These are phyloP conservation scores for Chrysaora quinquecirrha DNA, from an alignment of 30 jellyfish, hydroid and myxozoan genomes.

Conservation along the genomic window DNA sequence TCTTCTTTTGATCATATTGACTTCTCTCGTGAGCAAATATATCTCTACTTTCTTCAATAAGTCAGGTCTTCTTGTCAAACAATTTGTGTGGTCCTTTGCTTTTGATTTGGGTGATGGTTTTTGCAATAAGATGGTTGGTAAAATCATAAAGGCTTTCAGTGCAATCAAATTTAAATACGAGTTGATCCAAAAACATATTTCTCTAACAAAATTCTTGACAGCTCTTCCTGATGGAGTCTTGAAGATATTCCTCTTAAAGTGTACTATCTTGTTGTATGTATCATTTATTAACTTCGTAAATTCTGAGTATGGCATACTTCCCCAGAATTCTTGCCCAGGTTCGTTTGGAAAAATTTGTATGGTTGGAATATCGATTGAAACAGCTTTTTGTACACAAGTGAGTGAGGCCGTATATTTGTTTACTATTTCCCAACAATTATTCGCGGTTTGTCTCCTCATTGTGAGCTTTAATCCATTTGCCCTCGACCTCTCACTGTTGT, in stretches of 20 bases:
- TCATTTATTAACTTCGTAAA: neutral
- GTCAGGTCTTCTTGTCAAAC: no score
- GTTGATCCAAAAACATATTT: neutral
- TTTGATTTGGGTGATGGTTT: neutral
- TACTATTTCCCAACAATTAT: neutral
- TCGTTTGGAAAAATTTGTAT: neutral
- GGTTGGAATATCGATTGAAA: neutral
- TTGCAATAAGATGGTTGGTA: neutral
- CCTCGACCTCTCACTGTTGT: neutral
- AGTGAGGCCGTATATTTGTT: neutral
- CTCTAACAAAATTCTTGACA: neutral
- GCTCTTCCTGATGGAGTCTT: neutral
- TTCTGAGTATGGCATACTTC: neutral
- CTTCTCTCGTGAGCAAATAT: neutral
- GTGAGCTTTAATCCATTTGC: neutral
- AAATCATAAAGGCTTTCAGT: neutral
- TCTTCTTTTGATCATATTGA: neutral
- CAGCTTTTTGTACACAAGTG: slow-evolving; percentile 1
- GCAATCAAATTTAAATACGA: neutral
- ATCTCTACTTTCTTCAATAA: neutral
- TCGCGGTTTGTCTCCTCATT: neutral
- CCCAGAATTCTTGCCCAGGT: slow-evolving; percentile 3
- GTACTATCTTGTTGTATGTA: neutral
- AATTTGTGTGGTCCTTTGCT: no score
- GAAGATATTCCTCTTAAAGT: neutral